phyloP scores from a whole-genome alignment of 2,888 invertebrate species.

The Sminthurides aquaticus region DNA sequence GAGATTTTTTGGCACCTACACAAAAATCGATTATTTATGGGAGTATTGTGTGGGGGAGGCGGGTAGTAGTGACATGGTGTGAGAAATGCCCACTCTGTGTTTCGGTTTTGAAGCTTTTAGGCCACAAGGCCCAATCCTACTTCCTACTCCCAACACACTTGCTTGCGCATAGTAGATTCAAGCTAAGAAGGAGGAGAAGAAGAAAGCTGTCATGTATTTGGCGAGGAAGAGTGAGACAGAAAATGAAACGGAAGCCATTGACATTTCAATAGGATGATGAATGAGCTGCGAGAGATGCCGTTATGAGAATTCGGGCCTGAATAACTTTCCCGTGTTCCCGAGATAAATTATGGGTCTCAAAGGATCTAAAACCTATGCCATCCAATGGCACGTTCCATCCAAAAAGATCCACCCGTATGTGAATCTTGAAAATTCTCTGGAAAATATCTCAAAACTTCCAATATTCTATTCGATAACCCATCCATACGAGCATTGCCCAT shows the following conservation, averaged over 20 bases:
- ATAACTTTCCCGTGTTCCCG: slow-evolving; percentile 30
- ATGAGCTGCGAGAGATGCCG: slow-evolving; percentile 32
- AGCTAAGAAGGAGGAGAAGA: too few relatives aligned
- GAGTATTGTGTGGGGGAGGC: slow-evolving; percentile 10
- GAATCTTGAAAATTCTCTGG: too few relatives aligned
- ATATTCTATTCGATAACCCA: too few relatives aligned
- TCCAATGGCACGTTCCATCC: slow-evolving; percentile 19
- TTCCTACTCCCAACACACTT: too few relatives aligned
- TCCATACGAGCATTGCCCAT: too few relatives aligned
- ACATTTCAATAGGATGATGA: slow-evolving; percentile 31
- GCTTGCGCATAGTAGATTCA: too few relatives aligned
- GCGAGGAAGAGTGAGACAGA: slow-evolving; percentile 15
- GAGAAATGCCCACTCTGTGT: background rate
- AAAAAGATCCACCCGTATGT: too few relatives aligned
- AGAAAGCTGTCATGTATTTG: too few relatives aligned
- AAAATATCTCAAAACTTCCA: too few relatives aligned
- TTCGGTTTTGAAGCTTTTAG: background rate
- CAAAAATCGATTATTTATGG: slow-evolving; percentile 22
- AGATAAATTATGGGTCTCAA: slow-evolving; percentile 25
- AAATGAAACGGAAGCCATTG: slow-evolving; percentile 25
- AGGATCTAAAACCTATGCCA: slow-evolving; percentile 20
- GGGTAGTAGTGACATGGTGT: background rate
- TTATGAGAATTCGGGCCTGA: slow-evolving; percentile 31
- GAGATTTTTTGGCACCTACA: slow-evolving; percentile 15
- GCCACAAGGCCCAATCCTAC: background rate